A percentile compares a stretch with the other conserved stretches of the same genome.
Evolutionary conservation across 2,797 vertebrate species (phyloP).

Genomic region (Urosaurus nigricauda): DNA sequence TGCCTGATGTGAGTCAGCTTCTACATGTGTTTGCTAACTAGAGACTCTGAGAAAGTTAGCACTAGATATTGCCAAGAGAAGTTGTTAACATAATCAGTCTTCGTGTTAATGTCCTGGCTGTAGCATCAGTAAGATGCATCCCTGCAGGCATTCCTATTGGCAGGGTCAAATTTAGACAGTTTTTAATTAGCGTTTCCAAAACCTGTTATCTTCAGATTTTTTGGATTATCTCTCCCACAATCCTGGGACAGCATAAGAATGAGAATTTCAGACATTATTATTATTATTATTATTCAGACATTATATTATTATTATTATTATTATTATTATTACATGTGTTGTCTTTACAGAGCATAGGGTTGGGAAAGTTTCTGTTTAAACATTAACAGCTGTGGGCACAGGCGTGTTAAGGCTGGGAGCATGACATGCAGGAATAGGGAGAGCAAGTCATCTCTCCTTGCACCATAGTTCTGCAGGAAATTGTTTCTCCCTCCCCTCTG

Average conservation of each 20-base stretch:
- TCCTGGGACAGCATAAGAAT: too few relatives aligned
- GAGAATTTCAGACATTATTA: too few relatives aligned
- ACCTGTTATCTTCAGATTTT: too few relatives aligned
- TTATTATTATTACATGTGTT: too few relatives aligned
- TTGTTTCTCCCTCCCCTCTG: neutral
- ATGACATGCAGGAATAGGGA: neutral
- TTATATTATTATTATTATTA: too few relatives aligned
- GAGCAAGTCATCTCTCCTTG: neutral
- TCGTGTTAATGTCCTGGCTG: neutral
- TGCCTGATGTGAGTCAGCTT: neutral
- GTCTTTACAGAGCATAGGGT: too few relatives aligned
- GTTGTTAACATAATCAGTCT: neutral
- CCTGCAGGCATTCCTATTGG: neutral
- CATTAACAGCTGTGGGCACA: neutral
- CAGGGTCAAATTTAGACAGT: neutral
- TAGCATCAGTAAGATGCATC: neutral
- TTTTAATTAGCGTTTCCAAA: too few relatives aligned
- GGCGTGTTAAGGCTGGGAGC: neutral
- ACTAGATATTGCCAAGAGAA: neutral
- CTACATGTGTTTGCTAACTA: neutral
- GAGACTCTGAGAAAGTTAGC: neutral
- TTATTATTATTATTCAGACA: too few relatives aligned
- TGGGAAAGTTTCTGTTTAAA: conserved; percentile 1
- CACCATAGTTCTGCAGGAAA: neutral
- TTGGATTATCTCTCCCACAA: too few relatives aligned